A percentile compares a stretch with the other conserved stretches of the same genome.
Conservation (phyloP, 2,113 vertebrate genomes). For the Penelope pileata region DNA sequence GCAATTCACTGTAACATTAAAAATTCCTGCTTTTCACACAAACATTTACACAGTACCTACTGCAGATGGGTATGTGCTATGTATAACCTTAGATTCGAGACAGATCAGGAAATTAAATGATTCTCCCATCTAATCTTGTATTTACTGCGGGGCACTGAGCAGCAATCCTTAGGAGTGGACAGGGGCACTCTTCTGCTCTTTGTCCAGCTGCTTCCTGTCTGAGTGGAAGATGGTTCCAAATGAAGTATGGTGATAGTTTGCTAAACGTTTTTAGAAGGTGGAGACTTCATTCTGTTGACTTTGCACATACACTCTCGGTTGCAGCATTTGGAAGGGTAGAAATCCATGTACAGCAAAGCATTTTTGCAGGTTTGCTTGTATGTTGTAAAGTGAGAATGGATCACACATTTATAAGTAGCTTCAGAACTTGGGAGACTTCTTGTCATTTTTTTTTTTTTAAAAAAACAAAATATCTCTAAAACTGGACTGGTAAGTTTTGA, state of each 20-base stretch:
- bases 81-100: constrained; percentile 34
- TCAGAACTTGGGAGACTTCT: background rate
- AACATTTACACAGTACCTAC: background rate
- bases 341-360: background rate
- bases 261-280: background rate
- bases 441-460: background rate
- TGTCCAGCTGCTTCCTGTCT: background rate
- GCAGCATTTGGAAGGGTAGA: background rate
- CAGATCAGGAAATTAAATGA: constrained; percentile 50
- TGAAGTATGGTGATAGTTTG: background rate
- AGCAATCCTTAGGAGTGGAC: background rate
- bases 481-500: background rate
- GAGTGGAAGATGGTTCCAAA: background rate
- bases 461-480: background rate
- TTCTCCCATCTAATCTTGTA: background rate
- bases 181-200: background rate
- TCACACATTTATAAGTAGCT: background rate
- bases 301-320: background rate
- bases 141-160: background rate
- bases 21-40: background rate
- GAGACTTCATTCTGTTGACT: background rate
- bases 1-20: background rate
- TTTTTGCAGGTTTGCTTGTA: background rate
- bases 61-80: constrained; percentile 22
- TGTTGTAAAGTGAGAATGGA: background rate